Conservation (phyloP, 2,888 invertebrate species). For the Linyphia triangularis region DNA sequence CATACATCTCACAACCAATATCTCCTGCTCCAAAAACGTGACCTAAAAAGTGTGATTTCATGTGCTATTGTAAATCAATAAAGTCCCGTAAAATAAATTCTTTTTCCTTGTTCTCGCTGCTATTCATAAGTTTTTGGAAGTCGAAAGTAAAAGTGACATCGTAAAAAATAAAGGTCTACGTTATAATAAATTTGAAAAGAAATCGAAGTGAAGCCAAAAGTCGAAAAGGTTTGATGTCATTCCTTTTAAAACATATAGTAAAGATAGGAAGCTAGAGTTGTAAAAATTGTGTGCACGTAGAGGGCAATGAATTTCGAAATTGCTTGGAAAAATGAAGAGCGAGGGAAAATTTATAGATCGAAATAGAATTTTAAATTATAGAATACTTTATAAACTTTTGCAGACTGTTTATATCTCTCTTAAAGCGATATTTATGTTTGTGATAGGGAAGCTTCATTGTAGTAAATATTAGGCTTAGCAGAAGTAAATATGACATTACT, state of each 20-base stretch:
- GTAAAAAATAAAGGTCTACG: slow-evolving; percentile 21
- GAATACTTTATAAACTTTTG: not conserved
- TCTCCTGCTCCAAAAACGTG: slow-evolving; percentile 31
- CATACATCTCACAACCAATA: not conserved
- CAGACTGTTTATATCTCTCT: slow-evolving; percentile 1
- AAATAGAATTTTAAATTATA: not conserved
- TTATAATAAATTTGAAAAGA: slow-evolving; percentile 34
- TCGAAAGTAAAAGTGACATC: slow-evolving; percentile 22
- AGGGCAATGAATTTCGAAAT: slow-evolving; percentile 23
- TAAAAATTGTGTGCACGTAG: slow-evolving; percentile 14
- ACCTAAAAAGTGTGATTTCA: slow-evolving; percentile 45
- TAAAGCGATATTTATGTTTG: not conserved
- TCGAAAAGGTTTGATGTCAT: not conserved
- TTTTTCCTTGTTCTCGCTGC: not conserved
- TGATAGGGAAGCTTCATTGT: too few relatives aligned
- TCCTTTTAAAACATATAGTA: not conserved
- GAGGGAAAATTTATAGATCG: not conserved
- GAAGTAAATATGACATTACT: too few relatives aligned
- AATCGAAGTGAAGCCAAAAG: not conserved
- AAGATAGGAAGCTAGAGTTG: slow-evolving; percentile 18
- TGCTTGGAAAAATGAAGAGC: not conserved
- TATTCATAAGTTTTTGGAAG: slow-evolving; percentile 21
- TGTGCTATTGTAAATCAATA: slow-evolving; percentile 43
- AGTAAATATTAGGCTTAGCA: too few relatives aligned
- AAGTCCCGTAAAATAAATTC: slow-evolving; percentile 29